A percentile compares a stretch with the other conserved stretches of the same genome.
These are phyloP conservation scores for Oedothorax gibbosus DNA, from an alignment of 1,140 invertebrate species.

Conservation along the genomic window DNA sequence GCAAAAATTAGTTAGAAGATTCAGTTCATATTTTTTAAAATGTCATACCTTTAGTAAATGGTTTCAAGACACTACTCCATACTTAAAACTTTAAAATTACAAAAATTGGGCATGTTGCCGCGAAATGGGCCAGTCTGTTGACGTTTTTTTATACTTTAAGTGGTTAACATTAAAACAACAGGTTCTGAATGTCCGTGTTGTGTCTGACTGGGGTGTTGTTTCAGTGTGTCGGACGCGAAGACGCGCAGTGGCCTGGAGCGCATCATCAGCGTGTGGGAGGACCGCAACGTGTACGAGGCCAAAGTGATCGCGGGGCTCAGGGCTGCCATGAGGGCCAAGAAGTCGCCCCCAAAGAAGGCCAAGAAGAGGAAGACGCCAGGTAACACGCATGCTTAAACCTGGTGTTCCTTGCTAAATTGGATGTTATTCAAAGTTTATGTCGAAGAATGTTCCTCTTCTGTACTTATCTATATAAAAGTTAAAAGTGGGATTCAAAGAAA, in stretches of 20 bases:
- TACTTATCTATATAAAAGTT: too few species aligned
- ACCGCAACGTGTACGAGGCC: conserved; percentile 88
- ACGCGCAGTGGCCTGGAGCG: conserved; percentile 78
- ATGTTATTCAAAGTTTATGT: neutral
- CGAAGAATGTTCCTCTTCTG: neutral
- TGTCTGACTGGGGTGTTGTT: conserved; percentile 66
- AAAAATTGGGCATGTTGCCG: too few species aligned
- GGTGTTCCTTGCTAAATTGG: neutral
- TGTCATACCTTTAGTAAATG: too few species aligned
- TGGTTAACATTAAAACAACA: too few species aligned
- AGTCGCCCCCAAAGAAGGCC: neutral
- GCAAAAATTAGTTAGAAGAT: too few species aligned
- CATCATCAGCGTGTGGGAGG: conserved; percentile 91
- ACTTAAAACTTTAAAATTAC: too few species aligned
- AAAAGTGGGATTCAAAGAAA: too few species aligned
- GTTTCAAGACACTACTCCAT: too few species aligned
- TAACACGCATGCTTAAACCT: neutral
- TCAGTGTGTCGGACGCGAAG: conserved; percentile 75
- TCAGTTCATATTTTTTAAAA: too few species aligned
- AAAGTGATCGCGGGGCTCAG: conserved; percentile 79
- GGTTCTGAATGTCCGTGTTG: too few species aligned
- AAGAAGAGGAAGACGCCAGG: conserved; percentile 31
- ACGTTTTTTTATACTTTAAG: too few species aligned
- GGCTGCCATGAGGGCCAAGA: conserved; percentile 30
- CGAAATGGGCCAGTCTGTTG: too few species aligned